Base-by-base conservation (phyloP, 2,113 vertebrate species). In the Cololabis saira region DNA sequence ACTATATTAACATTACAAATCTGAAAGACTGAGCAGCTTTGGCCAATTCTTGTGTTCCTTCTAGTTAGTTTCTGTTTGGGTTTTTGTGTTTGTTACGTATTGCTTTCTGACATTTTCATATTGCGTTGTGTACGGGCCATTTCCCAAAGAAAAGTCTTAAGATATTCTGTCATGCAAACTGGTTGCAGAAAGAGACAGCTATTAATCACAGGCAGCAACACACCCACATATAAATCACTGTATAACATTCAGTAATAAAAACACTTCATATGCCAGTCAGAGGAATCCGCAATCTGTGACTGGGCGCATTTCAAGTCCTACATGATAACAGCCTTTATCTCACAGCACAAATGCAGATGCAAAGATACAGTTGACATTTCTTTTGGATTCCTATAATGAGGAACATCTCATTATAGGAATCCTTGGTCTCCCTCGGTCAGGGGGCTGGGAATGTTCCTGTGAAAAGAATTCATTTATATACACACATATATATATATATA, bases 61-160 rank as follows among this genome's bases (percentile, higher is more conserved):
- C 72, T 85, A 79, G 81, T 88, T 74, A 77, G 45, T 73, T 79
- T 61, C 58, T 73, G 67, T 67, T 70, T 80, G 58, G 62, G 69
- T 45, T 33, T 55, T 64, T 58, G 69, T 76, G 67, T 72, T 77
- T 76, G 52, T 76, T 74, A 83, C 62, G 64, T 81, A 85, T 73
- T 77, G 75, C 70, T 67, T 71, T 70, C 42, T 74, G 79, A 83
- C 81, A 86, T 74, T 54, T 81, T 74, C 52, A 55, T 68, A 71
- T 76, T 74, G 71, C 40, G 54, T 71, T 67, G 79, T 78, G 65
- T 68, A 37, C 67, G 62, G 52, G 80, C 61, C 70, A 67, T 74
- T 81, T 75, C 69, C 73, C 67, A 51, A 71, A 58, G 53, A 84
- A 85, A 85, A 76, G 82, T 89, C 87, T 82, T 4, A 0, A 76